Conservation (phyloP, 37 sponge, comb jelly and placozoan genomes). For the Cladorhizidae sp. region DNA sequence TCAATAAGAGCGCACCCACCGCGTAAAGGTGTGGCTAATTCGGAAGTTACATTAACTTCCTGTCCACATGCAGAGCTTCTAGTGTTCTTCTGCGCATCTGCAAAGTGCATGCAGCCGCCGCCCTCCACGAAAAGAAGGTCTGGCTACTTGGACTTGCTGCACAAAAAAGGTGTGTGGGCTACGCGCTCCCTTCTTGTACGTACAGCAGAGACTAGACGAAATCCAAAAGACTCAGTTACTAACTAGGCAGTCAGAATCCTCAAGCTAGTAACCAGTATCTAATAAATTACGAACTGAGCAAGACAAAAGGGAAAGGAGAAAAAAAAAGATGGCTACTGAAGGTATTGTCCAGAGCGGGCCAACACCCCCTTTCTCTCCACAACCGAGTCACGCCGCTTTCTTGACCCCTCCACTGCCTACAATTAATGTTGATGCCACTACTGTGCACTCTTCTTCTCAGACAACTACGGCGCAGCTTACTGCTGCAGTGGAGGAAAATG, state of each 20-base stretch:
- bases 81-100: not conserved
- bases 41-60: not conserved
- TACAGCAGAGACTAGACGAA: not conserved
- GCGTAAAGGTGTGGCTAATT: conserved; percentile 7
- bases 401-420: conserved; percentile 44
- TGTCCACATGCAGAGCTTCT: not conserved
- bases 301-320: not conserved
- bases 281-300: too few species aligned
- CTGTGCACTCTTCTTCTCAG: not conserved
- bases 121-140: conserved; percentile 21
- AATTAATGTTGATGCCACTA: conserved; percentile 35
- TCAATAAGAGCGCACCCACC: not conserved
- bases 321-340: conserved; percentile 64
- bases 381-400: conserved; percentile 66
- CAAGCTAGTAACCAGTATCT: not conserved
- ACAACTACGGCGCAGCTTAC: not conserved
- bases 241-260: not conserved
- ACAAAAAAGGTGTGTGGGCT: conserved; percentile 12
- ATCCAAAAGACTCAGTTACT: not conserved
- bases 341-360: conserved; percentile 59
- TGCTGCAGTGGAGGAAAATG: conserved; percentile 8
- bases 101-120: conserved; percentile 11
- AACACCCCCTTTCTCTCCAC: conserved; percentile 82
- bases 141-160: conserved; percentile 7
- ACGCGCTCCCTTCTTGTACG: not conserved